Base-by-base conservation (phyloP, 2,888 invertebrate species). In the Fragum sueziense region DNA sequence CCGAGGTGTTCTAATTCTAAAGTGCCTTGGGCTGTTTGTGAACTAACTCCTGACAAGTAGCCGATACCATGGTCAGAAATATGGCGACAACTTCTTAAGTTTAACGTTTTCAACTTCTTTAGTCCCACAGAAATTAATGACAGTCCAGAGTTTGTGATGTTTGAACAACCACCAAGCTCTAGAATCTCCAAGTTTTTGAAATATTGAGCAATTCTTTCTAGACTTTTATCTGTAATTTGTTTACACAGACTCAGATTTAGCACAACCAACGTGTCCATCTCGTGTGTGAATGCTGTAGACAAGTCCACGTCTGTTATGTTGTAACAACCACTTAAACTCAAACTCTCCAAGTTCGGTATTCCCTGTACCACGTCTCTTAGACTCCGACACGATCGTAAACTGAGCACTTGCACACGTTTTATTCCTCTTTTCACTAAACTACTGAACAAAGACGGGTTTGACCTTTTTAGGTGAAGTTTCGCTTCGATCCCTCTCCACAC, bases 401-500 rank as follows among this genome's bases (percentile, higher is more conserved):
- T 97, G 70, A 98, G 94, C 81, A 98, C 96, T 94, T 98, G 98
- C 77, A 98, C 96, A 92, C 96, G 95, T 86, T 96, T 95, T 82
- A 98, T 97, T 87, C 98, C 98, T 71, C 98, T 95, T 87, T 96
- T 95, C 61, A 97, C 97, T 80, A 98, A 94, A 82, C 97, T 97
- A 33, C 96, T 95, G 94, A 97, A 98, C 76, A 98, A 95, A 87
- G 96, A 96, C 20, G 97, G 96, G 82, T 97, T 96, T 82, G 97
- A 96, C 31, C 92, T 90, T 82, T 97, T 95, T 69, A 98, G 95
- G 93, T 98, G 98, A 83, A 98, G 94, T 88, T 97, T 96, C 0
- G 98, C 98, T 92, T 97, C 97, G 41, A 97, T 97, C 71, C 97
- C 97, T 87, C 97, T 95, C 98, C 98, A 98, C 27, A 98, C 97